Conservation (phyloP, 2,888 invertebrate genomes). For the Ectropis crepuscularia region DNA sequence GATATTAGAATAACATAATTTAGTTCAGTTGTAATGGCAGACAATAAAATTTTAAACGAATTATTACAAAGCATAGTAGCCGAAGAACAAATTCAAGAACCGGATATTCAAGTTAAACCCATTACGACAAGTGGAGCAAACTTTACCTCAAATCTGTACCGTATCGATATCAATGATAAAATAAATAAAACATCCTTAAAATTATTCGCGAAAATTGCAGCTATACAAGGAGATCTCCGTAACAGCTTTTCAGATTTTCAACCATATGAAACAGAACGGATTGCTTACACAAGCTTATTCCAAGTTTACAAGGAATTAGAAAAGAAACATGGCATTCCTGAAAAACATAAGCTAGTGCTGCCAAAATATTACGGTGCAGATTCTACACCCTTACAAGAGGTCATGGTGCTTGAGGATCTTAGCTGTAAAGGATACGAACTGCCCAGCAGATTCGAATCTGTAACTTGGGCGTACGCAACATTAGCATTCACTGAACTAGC, state of each 20-base stretch:
- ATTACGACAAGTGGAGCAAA: neutral
- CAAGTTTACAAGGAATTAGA: conserved; percentile 3
- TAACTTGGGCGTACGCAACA: conserved; percentile 6
- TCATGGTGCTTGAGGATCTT: neutral
- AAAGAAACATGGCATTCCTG: conserved; percentile 1
- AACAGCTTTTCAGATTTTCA: too few species aligned
- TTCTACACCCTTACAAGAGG: neutral
- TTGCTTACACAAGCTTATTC: conserved; percentile 1
- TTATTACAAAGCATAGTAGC: neutral
- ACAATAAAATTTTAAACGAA: neutral
- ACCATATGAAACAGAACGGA: neutral
- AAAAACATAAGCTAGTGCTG: too few species aligned
- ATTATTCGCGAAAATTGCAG: conserved; percentile 6
- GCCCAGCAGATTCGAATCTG: neutral
- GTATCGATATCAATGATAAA: neutral
- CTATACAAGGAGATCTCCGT: neutral
- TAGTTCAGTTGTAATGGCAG: too few species aligned
- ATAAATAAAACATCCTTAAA: neutral
- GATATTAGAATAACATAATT: too few species aligned
- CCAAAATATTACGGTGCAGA: conserved; percentile 3
- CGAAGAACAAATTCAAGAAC: neutral
- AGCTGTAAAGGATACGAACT: neutral
- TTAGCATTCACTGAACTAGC: conserved; percentile 12
- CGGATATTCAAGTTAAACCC: neutral
- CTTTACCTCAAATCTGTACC: neutral